Conservation (phyloP, 2,888 invertebrate genomes). For the Euzophera pinguis region DNA sequence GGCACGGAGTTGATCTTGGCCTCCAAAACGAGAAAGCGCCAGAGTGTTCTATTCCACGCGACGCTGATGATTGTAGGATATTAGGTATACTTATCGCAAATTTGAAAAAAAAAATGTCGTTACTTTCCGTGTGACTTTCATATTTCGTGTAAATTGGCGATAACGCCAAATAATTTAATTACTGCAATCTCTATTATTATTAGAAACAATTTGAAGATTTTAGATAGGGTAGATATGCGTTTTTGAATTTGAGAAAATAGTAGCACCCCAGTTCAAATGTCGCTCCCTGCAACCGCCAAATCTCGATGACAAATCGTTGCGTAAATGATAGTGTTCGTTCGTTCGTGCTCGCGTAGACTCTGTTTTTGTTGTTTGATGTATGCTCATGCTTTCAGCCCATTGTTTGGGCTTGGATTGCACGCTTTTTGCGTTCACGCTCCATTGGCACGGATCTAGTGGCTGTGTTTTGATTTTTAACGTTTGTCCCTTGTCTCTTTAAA, state of each 20-base stretch:
- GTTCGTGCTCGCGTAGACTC: conserved; percentile 46
- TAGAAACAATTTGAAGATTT: too few relatives aligned
- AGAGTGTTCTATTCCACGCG: too few relatives aligned
- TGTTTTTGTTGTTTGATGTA: conserved; percentile 77
- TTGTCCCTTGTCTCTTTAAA: background rate
- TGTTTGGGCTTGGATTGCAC: conserved; percentile 46
- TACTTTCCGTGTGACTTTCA: too few relatives aligned
- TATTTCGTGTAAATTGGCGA: too few relatives aligned
- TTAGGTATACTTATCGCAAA: too few relatives aligned
- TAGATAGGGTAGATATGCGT: too few relatives aligned
- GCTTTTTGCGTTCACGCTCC: conserved; percentile 46
- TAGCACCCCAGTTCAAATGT: conserved; percentile 39
- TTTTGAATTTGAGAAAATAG: conserved; percentile 22
- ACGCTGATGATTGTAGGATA: too few relatives aligned
- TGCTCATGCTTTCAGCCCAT: conserved; percentile 60
- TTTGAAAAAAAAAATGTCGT: too few relatives aligned
- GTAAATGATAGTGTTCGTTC: conserved; percentile 74
- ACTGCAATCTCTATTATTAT: too few relatives aligned
- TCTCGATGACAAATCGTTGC: conserved; percentile 77
- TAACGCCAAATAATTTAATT: too few relatives aligned
- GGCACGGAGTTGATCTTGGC: too few relatives aligned
- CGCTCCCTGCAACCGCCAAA: conserved; percentile 46
- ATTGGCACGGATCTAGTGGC: conserved; percentile 26
- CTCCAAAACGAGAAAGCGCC: too few relatives aligned
- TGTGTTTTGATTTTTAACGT: conserved; percentile 12